Percentiles rank a stretch among this genome's conserved stretches.
Conservation (phyloP, 2,888 invertebrate species). For the Caenorhabditis imperialis region DNA sequence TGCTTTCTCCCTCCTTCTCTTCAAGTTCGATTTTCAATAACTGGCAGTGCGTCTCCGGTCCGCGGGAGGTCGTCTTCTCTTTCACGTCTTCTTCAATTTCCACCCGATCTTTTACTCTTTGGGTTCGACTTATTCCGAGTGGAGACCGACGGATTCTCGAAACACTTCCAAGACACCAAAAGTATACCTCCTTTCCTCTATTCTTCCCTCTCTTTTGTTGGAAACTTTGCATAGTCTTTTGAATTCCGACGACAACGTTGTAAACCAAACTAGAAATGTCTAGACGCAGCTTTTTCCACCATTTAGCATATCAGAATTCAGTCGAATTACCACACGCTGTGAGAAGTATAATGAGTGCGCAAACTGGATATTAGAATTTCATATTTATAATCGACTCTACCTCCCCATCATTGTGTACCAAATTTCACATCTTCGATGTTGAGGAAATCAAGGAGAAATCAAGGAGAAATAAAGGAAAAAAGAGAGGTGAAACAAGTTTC, state of each 20-base stretch:
- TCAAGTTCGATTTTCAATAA: conserved; percentile 48
- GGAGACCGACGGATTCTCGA: too few species aligned
- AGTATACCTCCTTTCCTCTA: not conserved
- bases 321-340: too few species aligned
- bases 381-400: too few species aligned
- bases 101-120: conserved; percentile 39
- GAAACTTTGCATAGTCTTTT: too few species aligned
- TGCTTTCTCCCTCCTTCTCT: conserved; percentile 2
- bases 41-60: conserved; percentile 35
- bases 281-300: too few species aligned
- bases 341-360: too few species aligned
- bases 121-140: conserved; percentile 1
- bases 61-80: conserved; percentile 28
- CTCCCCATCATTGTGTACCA: not conserved
- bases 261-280: too few species aligned
- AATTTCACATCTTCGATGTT: conserved; percentile 20
- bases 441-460: too few species aligned
- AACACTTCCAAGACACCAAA: not conserved
- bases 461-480: too few species aligned
- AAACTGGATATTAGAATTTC: too few species aligned
- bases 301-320: too few species aligned
- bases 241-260: too few species aligned
- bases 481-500: conserved; percentile 42
- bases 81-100: conserved; percentile 14
- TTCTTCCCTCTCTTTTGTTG: conserved; percentile 1